Evolutionary conservation across 2,888 invertebrate genomes (phyloP), one percentile per base, ranked within the genome.

Genomic region (Timandra comae): DNA sequence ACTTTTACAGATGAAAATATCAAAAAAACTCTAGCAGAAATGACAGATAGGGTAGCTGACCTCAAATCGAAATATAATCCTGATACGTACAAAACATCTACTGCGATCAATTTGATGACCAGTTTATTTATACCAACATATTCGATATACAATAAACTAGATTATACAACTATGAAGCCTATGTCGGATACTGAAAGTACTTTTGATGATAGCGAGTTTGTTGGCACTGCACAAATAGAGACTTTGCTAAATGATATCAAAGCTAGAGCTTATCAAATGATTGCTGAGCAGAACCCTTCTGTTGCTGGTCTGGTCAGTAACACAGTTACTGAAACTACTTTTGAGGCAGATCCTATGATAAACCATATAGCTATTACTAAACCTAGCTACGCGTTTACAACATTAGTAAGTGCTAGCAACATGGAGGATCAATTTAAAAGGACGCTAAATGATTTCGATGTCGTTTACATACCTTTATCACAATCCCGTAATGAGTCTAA

Each of bases 191-290:
- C 29, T 9, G 30, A 27, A 21, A 24, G 2, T 6, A 25, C 16
- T 7, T 20, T 23, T 9, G 19, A 7, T n/a, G 7, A 12, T 7
- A 11, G 22, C 6, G 33, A 45, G 4, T 43, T 34, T 6, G n/a
- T 31, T 9, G 61, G 55, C 1, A 70, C 71, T 5, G 63, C 59
- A 2, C 56, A 66, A 37, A 59, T 79, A 27, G 78, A 79, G 52
- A 44, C 38, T 9, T 33, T 77, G 24, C 52, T 80, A 0, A 60
- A 68, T 34, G 54, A 64, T 35, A 65, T 75, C 7, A 78, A 77
- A 54, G 36, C 49, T 8, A 68, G 57, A 43, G 63, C 68, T 2
- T 41, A 66, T 12, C 38, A 63, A 35, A 62, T 55, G 40, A 45
- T 68, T 7, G 31, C 51, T 5, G 54, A 56, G 32, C 60, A 67